Conservation (phyloP, 2,888 invertebrate genomes). For the Harpalus rubripes region DNA sequence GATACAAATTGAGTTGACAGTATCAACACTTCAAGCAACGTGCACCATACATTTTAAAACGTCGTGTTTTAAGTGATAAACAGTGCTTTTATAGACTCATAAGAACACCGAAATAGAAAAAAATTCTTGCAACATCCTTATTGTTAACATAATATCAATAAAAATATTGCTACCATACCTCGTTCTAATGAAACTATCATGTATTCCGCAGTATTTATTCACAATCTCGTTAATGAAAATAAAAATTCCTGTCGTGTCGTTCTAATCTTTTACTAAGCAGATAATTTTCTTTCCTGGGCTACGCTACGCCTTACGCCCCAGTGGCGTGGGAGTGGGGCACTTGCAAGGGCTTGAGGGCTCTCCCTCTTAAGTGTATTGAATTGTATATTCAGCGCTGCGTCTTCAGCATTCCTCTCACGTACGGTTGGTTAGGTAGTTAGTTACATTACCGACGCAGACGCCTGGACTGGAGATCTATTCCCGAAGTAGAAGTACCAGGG, state of each 20-base stretch:
- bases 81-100: too few species aligned
- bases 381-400: slow-evolving; percentile 70
- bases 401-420: slow-evolving; percentile 71
- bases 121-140: too few species aligned
- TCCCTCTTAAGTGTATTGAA: slow-evolving; percentile 71
- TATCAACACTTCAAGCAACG: too few species aligned
- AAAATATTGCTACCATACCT: too few species aligned
- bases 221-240: slow-evolving; percentile 63
- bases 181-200: neutral
- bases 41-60: too few species aligned
- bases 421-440: slow-evolving; percentile 72
- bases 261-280: slow-evolving; percentile 67
- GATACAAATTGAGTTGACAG: too few species aligned
- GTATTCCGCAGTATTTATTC: slow-evolving; percentile 28
- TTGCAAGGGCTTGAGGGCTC: slow-evolving; percentile 9
- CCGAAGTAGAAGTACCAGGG: neutral
- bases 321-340: slow-evolving; percentile 15
- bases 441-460: slow-evolving; percentile 71
- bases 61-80: too few species aligned
- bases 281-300: slow-evolving; percentile 60
- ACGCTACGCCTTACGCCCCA: slow-evolving; percentile 24
- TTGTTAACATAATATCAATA: too few species aligned
- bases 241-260: slow-evolving; percentile 61
- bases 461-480: slow-evolving; percentile 15
- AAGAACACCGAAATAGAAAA: too few species aligned